Conservation (phyloP, 2,888 invertebrate species). For the Thymelicus acteon region DNA sequence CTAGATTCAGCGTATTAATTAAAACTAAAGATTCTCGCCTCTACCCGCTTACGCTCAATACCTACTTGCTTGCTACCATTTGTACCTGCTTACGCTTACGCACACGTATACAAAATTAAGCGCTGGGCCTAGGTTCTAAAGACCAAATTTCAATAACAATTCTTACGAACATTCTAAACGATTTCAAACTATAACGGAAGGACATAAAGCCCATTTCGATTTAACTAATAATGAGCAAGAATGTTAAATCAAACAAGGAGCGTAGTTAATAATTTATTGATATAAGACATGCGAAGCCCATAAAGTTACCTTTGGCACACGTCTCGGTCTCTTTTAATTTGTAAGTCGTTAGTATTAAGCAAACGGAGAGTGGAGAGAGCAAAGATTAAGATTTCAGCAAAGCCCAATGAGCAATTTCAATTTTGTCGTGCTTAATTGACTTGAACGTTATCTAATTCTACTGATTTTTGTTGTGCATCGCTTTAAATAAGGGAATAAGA, state of each 20-base stretch:
- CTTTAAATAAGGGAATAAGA: conserved; percentile 10
- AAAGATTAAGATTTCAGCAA: conserved; percentile 74
- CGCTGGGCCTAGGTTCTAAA: conserved; percentile 65
- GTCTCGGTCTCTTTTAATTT: conserved; percentile 82
- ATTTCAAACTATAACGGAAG: conserved; percentile 67
- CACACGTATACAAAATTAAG: conserved; percentile 68
- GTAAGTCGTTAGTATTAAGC: conserved; percentile 80
- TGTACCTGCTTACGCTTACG: conserved; percentile 62
- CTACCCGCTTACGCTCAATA: conserved; percentile 69
- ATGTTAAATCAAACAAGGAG: conserved; percentile 81
- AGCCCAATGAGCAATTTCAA: conserved; percentile 45
- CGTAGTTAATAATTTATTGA: conserved; percentile 84
- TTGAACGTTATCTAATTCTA: conserved; percentile 33
- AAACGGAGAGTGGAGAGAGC: conserved; percentile 55
- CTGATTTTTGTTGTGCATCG: conserved; percentile 19
- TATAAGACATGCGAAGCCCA: conserved; percentile 84
- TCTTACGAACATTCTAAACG: conserved; percentile 47
- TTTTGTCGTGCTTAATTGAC: conserved; percentile 41
- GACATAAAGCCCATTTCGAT: conserved; percentile 68
- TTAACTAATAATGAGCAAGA: conserved; percentile 65
- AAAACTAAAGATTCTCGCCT: conserved; percentile 79
- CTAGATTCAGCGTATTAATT: conserved; percentile 79
- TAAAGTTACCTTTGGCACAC: conserved; percentile 83
- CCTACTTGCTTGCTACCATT: conserved; percentile 49
- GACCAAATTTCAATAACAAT: conserved; percentile 66